Evolutionary conservation across 2,888 invertebrate species (phyloP).

Genomic region (Lacanobia wlatinum): DNA sequence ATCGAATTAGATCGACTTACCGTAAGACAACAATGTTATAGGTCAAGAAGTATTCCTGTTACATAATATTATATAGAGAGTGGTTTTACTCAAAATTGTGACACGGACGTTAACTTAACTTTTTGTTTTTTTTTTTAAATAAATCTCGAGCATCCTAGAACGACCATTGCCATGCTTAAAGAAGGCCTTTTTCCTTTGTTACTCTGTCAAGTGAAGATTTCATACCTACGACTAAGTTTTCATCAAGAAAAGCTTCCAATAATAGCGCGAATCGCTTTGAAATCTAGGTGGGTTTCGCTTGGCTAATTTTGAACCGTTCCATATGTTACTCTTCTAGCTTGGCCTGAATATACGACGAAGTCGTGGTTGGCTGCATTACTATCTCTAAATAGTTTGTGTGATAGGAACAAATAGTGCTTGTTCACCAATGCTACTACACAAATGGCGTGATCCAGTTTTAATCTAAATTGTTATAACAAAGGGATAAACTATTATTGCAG

Average conservation of each 20-base stretch:
- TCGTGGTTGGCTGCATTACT: not conserved
- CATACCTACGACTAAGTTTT: not conserved
- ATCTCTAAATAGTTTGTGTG: not conserved
- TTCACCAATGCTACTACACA: not conserved
- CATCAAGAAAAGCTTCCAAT: not conserved
- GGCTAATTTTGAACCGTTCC: slow-evolving; percentile 24
- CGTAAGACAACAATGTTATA: too few species aligned
- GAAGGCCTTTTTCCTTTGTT: not conserved
- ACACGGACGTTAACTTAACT: too few species aligned
- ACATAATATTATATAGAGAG: too few species aligned
- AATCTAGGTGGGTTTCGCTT: slow-evolving; percentile 23
- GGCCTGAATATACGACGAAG: slow-evolving; percentile 6
- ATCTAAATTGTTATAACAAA: too few species aligned
- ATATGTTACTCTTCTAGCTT: slow-evolving; percentile 17
- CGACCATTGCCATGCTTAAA: not conserved
- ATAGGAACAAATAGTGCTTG: not conserved
- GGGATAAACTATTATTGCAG: too few species aligned
- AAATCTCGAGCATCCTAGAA: too few species aligned
- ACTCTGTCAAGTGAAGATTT: not conserved
- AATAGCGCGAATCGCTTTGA: not conserved
- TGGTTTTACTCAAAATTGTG: too few species aligned
- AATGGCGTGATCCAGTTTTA: not conserved
- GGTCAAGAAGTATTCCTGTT: not conserved
- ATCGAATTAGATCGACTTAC: too few species aligned
- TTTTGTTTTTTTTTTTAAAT: too few species aligned